Base-by-base conservation (phyloP, 2,888 invertebrate species). In the Lasioglossum pauxillum region DNA sequence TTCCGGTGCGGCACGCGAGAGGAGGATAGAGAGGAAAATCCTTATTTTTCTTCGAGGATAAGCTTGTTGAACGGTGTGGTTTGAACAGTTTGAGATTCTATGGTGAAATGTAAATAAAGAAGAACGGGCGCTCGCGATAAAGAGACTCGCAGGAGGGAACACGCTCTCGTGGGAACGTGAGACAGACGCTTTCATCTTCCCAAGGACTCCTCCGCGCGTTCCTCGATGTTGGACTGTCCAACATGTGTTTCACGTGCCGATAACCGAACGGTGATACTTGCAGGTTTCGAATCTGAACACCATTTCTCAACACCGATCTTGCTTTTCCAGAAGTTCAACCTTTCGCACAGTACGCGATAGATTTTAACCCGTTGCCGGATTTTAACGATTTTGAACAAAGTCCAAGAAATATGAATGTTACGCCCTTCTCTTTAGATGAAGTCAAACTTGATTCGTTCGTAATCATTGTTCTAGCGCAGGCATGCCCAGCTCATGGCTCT, bases 51-150 rank as follows among this genome's bases (percentile, higher is more conserved):
- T 44, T 60, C 57, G 71, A 74, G 69, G 53, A 75, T 44, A 57
- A 60, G 57, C 82, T 83, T 83, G 75, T 71, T 75, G 74, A 75
- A 81, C 82, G 41, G 49, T 81, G 82, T 71, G 46, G 75, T 81
- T 83, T n/a, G 49, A 82, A 41, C n/a, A 64, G n/a, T 80, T 71
- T 71, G 46, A 60, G 41, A 38, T 46, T 64, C 53, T 73, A 64
- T 46, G 53, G 49, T 64, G 77, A 57, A 27, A 57, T 49, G 78
- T 78, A 82, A 78, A 85, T 88, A 87, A 64, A 41, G 74, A 67
- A 44, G 73, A 82, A 44, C 35, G 35, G 35, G 35, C 35, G 35
- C 35, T 31, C 31, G 5, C 35, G 35, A 35, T 35, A 35, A 75
- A 75, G 41, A n/a, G 41, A 41, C 14, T 2, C 14, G 12, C 12